Percentiles rank a stretch among this genome's conserved stretches.
Conservation (phyloP, 2,113 vertebrate species). For the Bettongia penicillata region DNA sequence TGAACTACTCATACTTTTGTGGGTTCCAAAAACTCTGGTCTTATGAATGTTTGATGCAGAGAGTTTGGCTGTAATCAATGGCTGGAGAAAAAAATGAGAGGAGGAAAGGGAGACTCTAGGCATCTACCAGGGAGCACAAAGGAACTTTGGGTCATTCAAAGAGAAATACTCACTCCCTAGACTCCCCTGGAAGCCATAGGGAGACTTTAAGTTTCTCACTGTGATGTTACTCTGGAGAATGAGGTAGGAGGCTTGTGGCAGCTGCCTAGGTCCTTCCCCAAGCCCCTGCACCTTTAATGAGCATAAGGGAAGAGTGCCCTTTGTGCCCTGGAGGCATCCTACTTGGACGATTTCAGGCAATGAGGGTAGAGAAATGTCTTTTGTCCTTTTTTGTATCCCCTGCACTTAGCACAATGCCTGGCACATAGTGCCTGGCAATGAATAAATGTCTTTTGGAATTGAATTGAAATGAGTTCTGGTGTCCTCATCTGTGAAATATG, state of each 20-base stretch:
- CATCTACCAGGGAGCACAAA: background rate
- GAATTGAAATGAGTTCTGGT: too few species aligned
- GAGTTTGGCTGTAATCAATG: conserved; percentile 32
- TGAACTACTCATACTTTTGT: conserved; percentile 44
- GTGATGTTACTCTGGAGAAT: background rate
- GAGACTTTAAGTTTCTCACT: background rate
- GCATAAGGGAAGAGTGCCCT: background rate
- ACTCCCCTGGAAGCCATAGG: background rate
- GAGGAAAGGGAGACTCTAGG: background rate
- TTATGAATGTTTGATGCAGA: conserved; percentile 60
- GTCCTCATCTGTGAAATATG: too few species aligned
- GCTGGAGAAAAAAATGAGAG: background rate
- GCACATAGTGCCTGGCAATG: too few species aligned
- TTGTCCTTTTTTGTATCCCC: background rate
- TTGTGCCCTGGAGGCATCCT: too few species aligned
- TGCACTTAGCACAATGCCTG: too few species aligned
- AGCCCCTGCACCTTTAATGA: background rate
- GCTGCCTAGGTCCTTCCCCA: background rate
- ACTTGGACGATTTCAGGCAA: background rate
- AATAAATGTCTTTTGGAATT: too few species aligned
- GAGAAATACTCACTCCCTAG: background rate
- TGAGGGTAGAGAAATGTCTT: background rate
- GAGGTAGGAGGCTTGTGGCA: background rate
- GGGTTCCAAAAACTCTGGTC: conserved; percentile 2
- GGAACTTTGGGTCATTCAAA: background rate